Conservation (phyloP, 2,113 vertebrate genomes). For the Oceanodroma tethys region DNA sequence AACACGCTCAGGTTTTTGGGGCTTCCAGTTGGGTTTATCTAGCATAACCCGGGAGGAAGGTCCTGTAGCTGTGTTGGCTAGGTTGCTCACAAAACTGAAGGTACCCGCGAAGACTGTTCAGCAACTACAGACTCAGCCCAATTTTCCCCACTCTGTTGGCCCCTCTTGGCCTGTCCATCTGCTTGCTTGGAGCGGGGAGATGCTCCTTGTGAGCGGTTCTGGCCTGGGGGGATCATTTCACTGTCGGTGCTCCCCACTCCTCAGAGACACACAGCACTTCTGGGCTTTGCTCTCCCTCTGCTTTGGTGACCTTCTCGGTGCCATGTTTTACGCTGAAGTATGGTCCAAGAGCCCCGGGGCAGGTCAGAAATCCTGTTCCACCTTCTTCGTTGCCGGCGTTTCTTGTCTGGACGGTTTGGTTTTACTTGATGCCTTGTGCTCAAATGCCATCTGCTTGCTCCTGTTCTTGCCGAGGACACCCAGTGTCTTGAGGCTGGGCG, state of each 20-base stretch:
- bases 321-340: not conserved
- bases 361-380: not conserved
- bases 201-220: not conserved
- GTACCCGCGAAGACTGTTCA: slow-evolving; percentile 27
- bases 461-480: not conserved
- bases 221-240: not conserved
- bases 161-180: not conserved
- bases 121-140: slow-evolving; percentile 9
- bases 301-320: slow-evolving; percentile 3
- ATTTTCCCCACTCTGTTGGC: not conserved
- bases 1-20: not conserved
- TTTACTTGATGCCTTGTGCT: slow-evolving; percentile 20
- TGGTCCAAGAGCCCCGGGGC: not conserved
- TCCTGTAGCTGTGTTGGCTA: not conserved
- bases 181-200: not conserved
- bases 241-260: not conserved
- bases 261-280: not conserved
- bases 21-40: not conserved
- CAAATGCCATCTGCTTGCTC: slow-evolving; percentile 41
- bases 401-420: not conserved
- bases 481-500: not conserved
- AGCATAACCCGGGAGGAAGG: not conserved
- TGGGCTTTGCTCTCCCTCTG: slow-evolving; percentile 35
- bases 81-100: not conserved
- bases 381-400: not conserved